Conservation (phyloP, 2,113 vertebrate species). For the Catharus minimus region DNA sequence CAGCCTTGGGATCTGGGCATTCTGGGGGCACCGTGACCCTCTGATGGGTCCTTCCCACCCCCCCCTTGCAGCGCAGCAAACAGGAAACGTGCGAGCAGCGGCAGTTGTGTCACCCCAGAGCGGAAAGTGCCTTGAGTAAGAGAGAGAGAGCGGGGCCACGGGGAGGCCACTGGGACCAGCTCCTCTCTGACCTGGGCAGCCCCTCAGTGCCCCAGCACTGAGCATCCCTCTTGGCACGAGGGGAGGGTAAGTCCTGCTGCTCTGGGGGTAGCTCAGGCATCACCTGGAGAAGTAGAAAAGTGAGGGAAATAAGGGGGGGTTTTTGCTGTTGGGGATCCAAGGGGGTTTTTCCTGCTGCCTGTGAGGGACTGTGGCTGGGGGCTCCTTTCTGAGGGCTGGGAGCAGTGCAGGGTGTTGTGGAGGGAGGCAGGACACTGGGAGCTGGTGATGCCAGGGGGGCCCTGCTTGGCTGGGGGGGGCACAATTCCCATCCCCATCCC, state of each 20-base stretch:
- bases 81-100: conserved; percentile 6
- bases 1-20: background rate
- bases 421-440: fast-evolving
- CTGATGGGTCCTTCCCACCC: background rate
- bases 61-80: background rate
- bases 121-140: conserved; percentile 56
- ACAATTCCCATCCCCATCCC: background rate
- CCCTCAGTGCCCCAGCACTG: background rate
- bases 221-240: fast-evolving
- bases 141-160: background rate
- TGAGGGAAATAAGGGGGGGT: background rate
- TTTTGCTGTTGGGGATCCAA: too few species aligned
- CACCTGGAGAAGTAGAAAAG: background rate
- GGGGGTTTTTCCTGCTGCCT: background rate
- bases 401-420: fast-evolving
- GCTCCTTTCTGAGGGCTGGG: background rate
- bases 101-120: background rate
- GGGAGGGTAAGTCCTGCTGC: background rate
- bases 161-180: background rate
- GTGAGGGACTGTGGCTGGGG: fast-evolving
- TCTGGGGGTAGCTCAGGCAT: fast-evolving
- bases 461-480: background rate
- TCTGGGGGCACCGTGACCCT: fast-evolving
- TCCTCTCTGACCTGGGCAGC: fast-evolving
- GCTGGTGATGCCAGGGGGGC: background rate